These are phyloP conservation scores for Eucriotettix oculatus DNA, from an alignment of 2,888 invertebrate species.

Conservation along the genomic window DNA sequence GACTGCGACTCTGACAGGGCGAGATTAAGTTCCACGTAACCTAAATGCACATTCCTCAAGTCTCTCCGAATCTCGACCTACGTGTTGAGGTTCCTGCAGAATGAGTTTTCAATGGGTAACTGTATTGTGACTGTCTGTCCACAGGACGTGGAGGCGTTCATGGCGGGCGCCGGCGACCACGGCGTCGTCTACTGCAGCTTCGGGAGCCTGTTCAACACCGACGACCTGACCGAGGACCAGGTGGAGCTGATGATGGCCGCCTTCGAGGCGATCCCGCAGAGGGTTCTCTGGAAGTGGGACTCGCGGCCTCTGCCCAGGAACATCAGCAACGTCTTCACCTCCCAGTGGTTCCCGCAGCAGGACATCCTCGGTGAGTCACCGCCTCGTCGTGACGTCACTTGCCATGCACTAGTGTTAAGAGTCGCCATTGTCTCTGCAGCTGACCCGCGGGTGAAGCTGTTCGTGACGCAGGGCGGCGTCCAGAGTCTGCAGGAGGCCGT, in stretches of 20 bases:
- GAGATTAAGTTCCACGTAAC: too few relatives aligned
- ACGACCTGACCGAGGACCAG: slow-evolving; percentile 60
- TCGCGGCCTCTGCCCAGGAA: slow-evolving; percentile 46
- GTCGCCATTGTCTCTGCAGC: too few relatives aligned
- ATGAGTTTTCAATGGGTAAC: too few relatives aligned
- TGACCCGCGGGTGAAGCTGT: too few relatives aligned
- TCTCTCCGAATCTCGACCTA: too few relatives aligned
- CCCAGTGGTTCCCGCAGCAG: slow-evolving; percentile 49
- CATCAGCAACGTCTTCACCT: slow-evolving; percentile 60
- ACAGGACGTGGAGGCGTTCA: slow-evolving; percentile 51
- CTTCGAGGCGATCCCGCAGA: slow-evolving; percentile 57
- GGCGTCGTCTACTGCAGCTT: slow-evolving; percentile 74
- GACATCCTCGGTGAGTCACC: slow-evolving; percentile 33
- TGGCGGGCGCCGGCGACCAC: slow-evolving; percentile 24
- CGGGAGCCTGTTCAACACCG: slow-evolving; percentile 69
- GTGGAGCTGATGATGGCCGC: slow-evolving; percentile 53
- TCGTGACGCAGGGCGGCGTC: slow-evolving; percentile 20
- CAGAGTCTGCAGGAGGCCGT: too few relatives aligned
- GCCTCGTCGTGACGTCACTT: too few relatives aligned
- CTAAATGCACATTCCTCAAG: too few relatives aligned
- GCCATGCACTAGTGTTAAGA: too few relatives aligned
- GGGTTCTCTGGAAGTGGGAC: slow-evolving; percentile 74
- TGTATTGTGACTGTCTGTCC: too few relatives aligned
- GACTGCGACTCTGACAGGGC: too few relatives aligned
- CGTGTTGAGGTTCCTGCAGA: too few relatives aligned